A percentile compares a stretch with the other conserved stretches of the same genome.
These are phyloP conservation scores for Sinodicranocentrus sp. DNA, from an alignment of 2,888 invertebrate genomes.

Conservation along the genomic window DNA sequence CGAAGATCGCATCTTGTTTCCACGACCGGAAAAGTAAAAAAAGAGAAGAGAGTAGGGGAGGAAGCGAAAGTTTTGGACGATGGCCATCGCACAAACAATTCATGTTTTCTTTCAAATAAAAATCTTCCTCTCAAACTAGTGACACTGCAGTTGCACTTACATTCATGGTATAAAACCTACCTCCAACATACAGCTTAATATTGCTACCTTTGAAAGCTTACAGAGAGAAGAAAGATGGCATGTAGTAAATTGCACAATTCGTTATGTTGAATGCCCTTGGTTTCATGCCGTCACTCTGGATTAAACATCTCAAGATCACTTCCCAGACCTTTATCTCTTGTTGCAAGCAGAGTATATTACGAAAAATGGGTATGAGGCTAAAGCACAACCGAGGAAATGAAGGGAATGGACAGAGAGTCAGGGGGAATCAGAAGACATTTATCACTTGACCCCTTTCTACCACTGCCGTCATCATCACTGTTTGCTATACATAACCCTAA, in stretches of 20 bases:
- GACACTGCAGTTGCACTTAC: slow-evolving; percentile 28
- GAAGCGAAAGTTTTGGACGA: slow-evolving; percentile 48
- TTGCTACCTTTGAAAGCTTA: slow-evolving; percentile 19
- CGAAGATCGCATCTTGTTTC: slow-evolving; percentile 58
- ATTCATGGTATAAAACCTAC: neutral
- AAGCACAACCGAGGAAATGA: slow-evolving; percentile 6
- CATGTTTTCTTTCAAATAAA: slow-evolving; percentile 23
- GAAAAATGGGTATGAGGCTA: neutral
- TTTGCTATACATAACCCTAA: neutral
- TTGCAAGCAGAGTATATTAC: neutral
- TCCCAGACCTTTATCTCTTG: slow-evolving; percentile 58
- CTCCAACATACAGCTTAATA: slow-evolving; percentile 9
- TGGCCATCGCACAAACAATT: slow-evolving; percentile 57
- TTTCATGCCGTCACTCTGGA: slow-evolving; percentile 64
- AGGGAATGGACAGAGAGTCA: slow-evolving; percentile 47
- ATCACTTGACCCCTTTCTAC: slow-evolving; percentile 68
- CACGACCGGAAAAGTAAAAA: slow-evolving; percentile 45
- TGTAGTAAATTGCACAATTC: slow-evolving; percentile 66
- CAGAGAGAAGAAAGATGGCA: slow-evolving; percentile 45
- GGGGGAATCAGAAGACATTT: slow-evolving; percentile 68
- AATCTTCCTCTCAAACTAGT: slow-evolving; percentile 29
- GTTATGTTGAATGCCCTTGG: slow-evolving; percentile 65
- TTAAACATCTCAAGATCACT: slow-evolving; percentile 67
- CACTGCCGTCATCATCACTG: slow-evolving; percentile 44
- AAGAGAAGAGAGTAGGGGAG: slow-evolving; percentile 15